Evolutionary conservation across 1,140 invertebrate genomes (phyloP), one percentile per base, ranked within the genome.

Genomic region (Lucilia sericata): DNA sequence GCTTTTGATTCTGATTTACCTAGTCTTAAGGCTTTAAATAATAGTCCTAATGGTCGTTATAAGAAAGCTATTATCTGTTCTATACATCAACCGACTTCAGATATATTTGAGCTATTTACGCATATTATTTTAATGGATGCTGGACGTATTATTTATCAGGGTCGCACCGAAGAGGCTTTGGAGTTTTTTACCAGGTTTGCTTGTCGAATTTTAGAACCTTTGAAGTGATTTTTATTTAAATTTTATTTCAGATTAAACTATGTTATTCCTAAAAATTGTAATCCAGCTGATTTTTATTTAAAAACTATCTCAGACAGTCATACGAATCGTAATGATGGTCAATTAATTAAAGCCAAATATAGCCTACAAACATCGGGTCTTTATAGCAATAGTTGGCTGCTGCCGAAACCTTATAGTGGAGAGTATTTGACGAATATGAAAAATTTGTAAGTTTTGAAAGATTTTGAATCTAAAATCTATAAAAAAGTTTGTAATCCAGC

Each of bases 71-170:
- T 97, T 12, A 93, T 98, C 25, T 96, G 96, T 86, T 96, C 96
- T 0, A 95, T 98, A 49, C 97, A 98, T 91, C 97, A 98, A 87
- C 97, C 97, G 0, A 95, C 96, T 9, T 97, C 96, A 7, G 95
- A 96, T 84, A 93, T 97, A 8, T 96, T 97, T 86, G 94, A 95
- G 86, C 92, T 96, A 82, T 98, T 98, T 90, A 94, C 97, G 84
- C 93, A 96, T 88, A 93, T 97, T 14, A 92, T 97, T 21, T 90
- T 98, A 17, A 91, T 98, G 83, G 93, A 96, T 5, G 94, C 94
- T 83, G 97, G 97, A 5, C 92, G 94, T 87, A 93, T 97, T 30
- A 95, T 96, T 0, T 98, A 95, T 91, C 94, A 96, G 88, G 97
- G 97, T n/a, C 92, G 92, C 7, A 92, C 93, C 10, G 89, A 92